phyloP scores from a whole-genome alignment of 2,888 invertebrate genomes.

The Mythimna lalbum region DNA sequence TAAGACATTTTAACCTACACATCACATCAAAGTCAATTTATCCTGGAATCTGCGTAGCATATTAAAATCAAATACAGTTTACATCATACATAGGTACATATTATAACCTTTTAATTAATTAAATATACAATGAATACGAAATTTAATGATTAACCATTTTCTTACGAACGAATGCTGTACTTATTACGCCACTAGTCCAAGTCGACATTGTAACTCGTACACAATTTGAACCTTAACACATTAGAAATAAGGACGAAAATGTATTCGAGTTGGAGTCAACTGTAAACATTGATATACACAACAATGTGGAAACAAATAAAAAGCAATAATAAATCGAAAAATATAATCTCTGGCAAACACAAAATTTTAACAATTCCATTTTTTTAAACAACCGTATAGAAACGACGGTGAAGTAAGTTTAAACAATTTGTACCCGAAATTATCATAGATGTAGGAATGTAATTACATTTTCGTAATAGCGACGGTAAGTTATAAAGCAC shows the following conservation, averaged over 20 bases:
- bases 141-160: conserved; percentile 70
- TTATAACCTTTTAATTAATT: conserved; percentile 64
- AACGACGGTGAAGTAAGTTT: conserved; percentile 47
- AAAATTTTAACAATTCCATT: conserved; percentile 86
- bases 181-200: conserved; percentile 73
- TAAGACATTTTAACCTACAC: conserved; percentile 53
- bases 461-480: conserved; percentile 72
- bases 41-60: conserved; percentile 50
- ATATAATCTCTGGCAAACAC: conserved; percentile 87
- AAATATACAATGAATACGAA: conserved; percentile 69
- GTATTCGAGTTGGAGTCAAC: conserved; percentile 50
- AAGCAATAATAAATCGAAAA: conserved; percentile 87
- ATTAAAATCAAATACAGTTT: conserved; percentile 58
- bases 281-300: conserved; percentile 73
- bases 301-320: conserved; percentile 80
- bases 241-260: conserved; percentile 50
- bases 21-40: conserved; percentile 63
- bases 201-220: conserved; percentile 53
- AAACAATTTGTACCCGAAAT: conserved; percentile 75
- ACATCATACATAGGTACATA: conserved; percentile 61
- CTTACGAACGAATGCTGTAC: conserved; percentile 82
- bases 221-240: conserved; percentile 51
- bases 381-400: conserved; percentile 64
- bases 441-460: conserved; percentile 83
- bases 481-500: conserved; percentile 79